phyloP scores from a whole-genome alignment of 2,888 invertebrate species.

The Hirtodrosophila confusa region DNA sequence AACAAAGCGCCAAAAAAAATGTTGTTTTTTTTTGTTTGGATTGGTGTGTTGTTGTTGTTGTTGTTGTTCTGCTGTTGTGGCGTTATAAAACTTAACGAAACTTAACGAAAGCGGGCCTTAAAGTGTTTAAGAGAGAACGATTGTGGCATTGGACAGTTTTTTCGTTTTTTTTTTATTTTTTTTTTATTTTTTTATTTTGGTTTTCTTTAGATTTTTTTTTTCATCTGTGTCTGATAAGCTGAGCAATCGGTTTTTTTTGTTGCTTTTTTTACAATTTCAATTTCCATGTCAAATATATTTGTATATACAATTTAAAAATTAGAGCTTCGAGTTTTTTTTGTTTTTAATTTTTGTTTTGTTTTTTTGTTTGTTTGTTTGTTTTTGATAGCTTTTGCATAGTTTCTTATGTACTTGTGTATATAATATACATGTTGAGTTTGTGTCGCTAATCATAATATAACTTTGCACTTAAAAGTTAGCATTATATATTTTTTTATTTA shows the following conservation, averaged over 20 bases:
- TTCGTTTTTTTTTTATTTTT: conserved; percentile 5
- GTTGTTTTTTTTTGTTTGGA: conserved; percentile 1
- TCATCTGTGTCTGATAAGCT: conserved; percentile 17
- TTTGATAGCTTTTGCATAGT: conserved; percentile 22
- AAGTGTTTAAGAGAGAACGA: conserved; percentile 41
- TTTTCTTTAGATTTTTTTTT: conserved; percentile 12
- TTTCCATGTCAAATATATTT: conserved; percentile 34
- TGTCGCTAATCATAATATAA: conserved; percentile 61
- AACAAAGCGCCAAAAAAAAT: conserved; percentile 37
- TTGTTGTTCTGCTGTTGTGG: conserved; percentile 15
- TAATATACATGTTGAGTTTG: conserved; percentile 31
- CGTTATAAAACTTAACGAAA: conserved; percentile 48
- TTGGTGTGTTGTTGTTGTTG: conserved; percentile 22
- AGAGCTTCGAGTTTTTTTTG: conserved; percentile 16
- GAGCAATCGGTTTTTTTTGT: conserved; percentile 36
- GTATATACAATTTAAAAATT: conserved; percentile 41
- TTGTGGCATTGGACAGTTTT: conserved; percentile 72
- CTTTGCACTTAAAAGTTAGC: conserved; percentile 68
- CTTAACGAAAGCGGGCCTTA: conserved; percentile 62
- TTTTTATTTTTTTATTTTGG: conserved; percentile 12
- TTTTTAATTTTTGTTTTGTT: conserved; percentile 28
- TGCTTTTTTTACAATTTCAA: conserved; percentile 38
- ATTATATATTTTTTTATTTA: conserved; percentile 41
- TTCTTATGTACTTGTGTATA: conserved; percentile 10
- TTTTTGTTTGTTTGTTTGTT: conserved; percentile 12